Conservation (phyloP, 2,888 invertebrate genomes). For the Heliconius cydno region DNA sequence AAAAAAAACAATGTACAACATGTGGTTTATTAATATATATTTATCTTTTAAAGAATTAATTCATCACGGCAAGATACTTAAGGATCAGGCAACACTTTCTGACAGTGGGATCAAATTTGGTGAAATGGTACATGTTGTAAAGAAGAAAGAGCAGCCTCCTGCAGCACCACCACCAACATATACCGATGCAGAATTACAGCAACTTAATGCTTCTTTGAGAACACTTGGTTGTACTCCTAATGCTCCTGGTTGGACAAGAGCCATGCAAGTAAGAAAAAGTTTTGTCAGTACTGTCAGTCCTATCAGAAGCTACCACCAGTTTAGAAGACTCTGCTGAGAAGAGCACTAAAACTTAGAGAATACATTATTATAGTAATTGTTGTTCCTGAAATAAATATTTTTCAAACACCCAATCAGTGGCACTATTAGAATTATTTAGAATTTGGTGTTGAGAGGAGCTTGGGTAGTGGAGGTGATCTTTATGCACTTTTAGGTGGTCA, state of each 20-base stretch:
- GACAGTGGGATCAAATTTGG: slow-evolving; percentile 85
- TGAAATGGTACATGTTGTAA: slow-evolving; percentile 83
- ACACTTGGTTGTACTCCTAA: slow-evolving; percentile 83
- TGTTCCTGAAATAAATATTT: no score
- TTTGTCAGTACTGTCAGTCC: neutral
- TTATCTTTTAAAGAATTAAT: slow-evolving; percentile 82
- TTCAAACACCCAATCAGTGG: no score
- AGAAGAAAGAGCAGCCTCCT: slow-evolving; percentile 68
- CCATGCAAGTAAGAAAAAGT: slow-evolving; percentile 82
- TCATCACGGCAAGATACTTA: slow-evolving; percentile 88
- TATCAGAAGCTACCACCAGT: neutral
- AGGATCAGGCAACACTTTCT: slow-evolving; percentile 83
- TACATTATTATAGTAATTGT: no score
- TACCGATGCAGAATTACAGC: slow-evolving; percentile 84
- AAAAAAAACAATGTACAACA: neutral
- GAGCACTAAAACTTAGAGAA: no score
- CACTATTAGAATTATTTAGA: no score
- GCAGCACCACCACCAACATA: slow-evolving; percentile 73
- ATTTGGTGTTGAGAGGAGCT: no score
- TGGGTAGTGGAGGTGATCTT: no score
- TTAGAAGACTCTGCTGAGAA: no score
- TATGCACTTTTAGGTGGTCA: no score
- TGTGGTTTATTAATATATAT: no score
- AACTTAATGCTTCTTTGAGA: slow-evolving; percentile 85
- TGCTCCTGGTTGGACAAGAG: slow-evolving; percentile 85